Evolutionary conservation across 2,113 vertebrate species (phyloP), one percentile per base, ranked within the genome.

Genomic region (Ardeotis arabs): DNA sequence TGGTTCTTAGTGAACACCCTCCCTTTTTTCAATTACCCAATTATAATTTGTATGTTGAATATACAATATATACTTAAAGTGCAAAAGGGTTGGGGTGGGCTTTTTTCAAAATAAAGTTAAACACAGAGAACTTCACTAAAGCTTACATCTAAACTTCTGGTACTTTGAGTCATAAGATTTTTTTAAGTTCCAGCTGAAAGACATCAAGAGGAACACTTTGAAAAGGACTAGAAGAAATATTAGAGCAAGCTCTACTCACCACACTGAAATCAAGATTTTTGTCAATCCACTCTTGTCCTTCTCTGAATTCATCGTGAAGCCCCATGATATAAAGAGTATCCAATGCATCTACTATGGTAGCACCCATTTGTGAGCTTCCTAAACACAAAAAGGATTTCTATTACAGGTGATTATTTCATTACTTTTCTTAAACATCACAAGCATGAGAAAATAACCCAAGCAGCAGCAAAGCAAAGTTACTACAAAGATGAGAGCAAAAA

Each of bases 301-400:
- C 99, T 97, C 98, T 98, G 98, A 99, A 99, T 97, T 99, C 99
- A 68, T 99, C 98, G 3, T 99, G 99, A 78, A 99, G 99, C 44
- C 99, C 99, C 99, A 99, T 99, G 90, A 99, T 99, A 97, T 99
- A 99, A 83, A 99, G 99, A 7, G 99, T 99, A 98, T 99, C 99
- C 96, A 99, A 96, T 63, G 99, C 99, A 81, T 99, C 99, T 96
- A 99, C 99, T 89, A 99, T 99, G 73, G 99, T 99, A 84, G 99
- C 99, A 90, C 99, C 99, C 94, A 99, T 98, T 73, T 99, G 99
- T 81, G 99, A 99, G 96, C 99, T 99, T 95, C 99, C 99, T 99
- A 92, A 24, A n/a, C 1, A 23, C 22, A 67, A 89, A 95, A 96
- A 75, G n/a, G n/a, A 84, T 49, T 96, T 59, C 45, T 87, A 78